These are phyloP conservation scores for Hemicrepidius hirtus DNA, from an alignment of 2,888 invertebrate genomes.

Conservation along the genomic window DNA sequence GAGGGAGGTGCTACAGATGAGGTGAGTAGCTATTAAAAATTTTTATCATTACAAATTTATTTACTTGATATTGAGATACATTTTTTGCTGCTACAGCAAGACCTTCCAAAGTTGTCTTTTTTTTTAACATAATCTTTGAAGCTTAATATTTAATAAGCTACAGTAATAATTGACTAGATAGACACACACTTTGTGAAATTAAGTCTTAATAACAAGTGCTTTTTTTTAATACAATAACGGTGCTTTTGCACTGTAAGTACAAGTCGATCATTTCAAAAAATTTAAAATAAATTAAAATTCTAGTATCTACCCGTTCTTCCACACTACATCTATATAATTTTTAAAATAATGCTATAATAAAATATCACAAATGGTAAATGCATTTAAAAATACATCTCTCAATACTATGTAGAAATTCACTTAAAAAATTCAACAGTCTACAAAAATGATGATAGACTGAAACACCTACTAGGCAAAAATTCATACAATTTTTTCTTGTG, in stretches of 20 bases:
- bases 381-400: slow-evolving; percentile 41
- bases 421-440: slow-evolving; percentile 19
- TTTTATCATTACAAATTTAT: slow-evolving; percentile 22
- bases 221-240: slow-evolving; percentile 18
- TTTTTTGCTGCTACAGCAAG: neutral
- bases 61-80: slow-evolving; percentile 1
- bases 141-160: slow-evolving; percentile 33
- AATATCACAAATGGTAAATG: slow-evolving; percentile 48
- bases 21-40: too few species aligned
- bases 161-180: slow-evolving; percentile 50
- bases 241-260: slow-evolving; percentile 28
- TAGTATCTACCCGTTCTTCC: neutral
- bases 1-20: too few species aligned
- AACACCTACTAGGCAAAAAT: slow-evolving; percentile 15
- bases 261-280: slow-evolving; percentile 1
- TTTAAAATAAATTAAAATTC: neutral
- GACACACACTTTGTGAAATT: slow-evolving; percentile 20
- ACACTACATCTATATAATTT: slow-evolving; percentile 3
- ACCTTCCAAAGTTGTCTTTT: neutral
- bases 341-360: slow-evolving; percentile 39
- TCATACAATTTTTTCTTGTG: slow-evolving; percentile 71
- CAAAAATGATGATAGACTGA: neutral
- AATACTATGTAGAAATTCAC: slow-evolving; percentile 39
- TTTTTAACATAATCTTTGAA: slow-evolving; percentile 3
- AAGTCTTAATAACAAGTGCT: slow-evolving; percentile 36